Base-by-base conservation (phyloP, 2,113 vertebrate species). In the Hoplias malabaricus region DNA sequence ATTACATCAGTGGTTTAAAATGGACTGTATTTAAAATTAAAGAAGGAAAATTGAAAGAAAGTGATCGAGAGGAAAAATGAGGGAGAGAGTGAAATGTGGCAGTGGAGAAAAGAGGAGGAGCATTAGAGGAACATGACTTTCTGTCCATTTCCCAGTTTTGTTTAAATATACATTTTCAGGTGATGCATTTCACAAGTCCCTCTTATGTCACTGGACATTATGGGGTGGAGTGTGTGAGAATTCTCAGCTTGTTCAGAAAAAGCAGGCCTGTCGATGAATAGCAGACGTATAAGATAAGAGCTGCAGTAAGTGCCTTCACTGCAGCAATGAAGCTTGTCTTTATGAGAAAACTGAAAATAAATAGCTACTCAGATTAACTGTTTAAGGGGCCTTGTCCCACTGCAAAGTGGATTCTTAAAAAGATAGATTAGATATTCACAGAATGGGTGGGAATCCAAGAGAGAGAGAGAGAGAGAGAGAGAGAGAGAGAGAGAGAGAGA, bases 221-320 rank as follows among this genome's bases (percentile, higher is more conserved):
- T 68, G 83, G 82, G 82, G 80, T 82, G 84, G 82, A 65, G 82
- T 86, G 81, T 88, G 88, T 88, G 90, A 87, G 85, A 91, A 84
- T 87, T 89, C 85, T 90, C 86, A 87, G 89, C 84, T 87, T 88
- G 86, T 77, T 87, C 84, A 84, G 84, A 90, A 87, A 68, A 87
- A 88, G 82, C 85, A 72, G 84, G 87, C 84, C 80, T 84, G 87
- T 84, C 75, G 36, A 72, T 86, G 87, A 90, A 87, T 84, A 56
- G 78, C 42, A 70, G 42, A 46, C 21, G 43, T 59, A 46, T 72
- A 80, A 73, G 33, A 82, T 87, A 86, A 70, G 74, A 80, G 4
- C 23, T 56, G 62, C 76, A 62, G 65, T 82, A 69, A 75, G 81
- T 77, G 83, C 77, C 71, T 46, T 73, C 76, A 33, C 76, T 48